Conservation (phyloP, 2,888 invertebrate species). For the Drosophila fungiperda region DNA sequence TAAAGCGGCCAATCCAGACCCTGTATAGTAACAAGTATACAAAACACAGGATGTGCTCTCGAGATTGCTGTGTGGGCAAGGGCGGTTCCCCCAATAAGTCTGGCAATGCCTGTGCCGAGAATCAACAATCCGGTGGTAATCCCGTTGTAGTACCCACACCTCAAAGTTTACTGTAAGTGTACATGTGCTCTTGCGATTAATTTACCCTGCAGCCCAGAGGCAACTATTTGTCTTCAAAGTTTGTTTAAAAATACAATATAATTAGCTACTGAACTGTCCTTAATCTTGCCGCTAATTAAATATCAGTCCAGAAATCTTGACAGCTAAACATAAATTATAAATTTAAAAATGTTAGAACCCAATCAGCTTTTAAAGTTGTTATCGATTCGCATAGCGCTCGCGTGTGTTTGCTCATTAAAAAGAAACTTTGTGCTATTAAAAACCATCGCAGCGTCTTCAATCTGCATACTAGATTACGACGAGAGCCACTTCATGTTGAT, state of each 20-base stretch:
- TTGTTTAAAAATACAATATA: background rate
- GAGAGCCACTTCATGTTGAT: slow-evolving; percentile 20
- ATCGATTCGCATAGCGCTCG: slow-evolving; percentile 49
- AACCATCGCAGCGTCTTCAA: slow-evolving; percentile 44
- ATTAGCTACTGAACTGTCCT: slow-evolving; percentile 48
- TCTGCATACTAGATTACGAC: slow-evolving; percentile 57
- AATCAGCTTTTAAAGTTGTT: slow-evolving; percentile 29
- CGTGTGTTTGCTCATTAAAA: slow-evolving; percentile 29
- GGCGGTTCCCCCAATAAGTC: slow-evolving; percentile 28
- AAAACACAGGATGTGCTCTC: slow-evolving; percentile 59
- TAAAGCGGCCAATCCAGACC: background rate
- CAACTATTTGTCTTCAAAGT: slow-evolving; percentile 21
- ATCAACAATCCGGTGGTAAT: slow-evolving; percentile 22
- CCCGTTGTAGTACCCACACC: slow-evolving; percentile 64
- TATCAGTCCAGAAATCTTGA: slow-evolving; percentile 3
- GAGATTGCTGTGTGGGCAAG: slow-evolving; percentile 63
- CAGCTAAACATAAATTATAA: slow-evolving; percentile 19
- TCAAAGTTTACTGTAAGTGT: slow-evolving; percentile 69
- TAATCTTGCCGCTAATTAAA: slow-evolving; percentile 66
- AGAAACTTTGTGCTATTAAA: slow-evolving; percentile 38
- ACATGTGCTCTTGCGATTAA: background rate
- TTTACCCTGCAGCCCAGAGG: slow-evolving; percentile 17
- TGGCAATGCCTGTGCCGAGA: slow-evolving; percentile 51
- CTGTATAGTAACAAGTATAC: slow-evolving; percentile 5
- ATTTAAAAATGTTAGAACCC: slow-evolving; percentile 7